phyloP scores from a whole-genome alignment of 2,797 vertebrate species.

The Scolopax bukidnonensis region DNA sequence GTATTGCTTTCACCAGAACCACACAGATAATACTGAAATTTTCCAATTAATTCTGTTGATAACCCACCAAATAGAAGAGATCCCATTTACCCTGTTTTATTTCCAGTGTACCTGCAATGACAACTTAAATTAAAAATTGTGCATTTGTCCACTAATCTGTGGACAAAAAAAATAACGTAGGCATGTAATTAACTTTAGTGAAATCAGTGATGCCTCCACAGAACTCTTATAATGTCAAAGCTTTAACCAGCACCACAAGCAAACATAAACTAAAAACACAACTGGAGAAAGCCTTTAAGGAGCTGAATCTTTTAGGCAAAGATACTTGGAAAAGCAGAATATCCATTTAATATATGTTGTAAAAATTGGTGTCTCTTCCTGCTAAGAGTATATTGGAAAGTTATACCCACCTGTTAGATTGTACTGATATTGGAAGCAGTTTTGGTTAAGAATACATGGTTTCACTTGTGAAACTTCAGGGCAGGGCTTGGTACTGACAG shows the following conservation, averaged over 20 bases:
- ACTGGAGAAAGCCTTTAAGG: neutral
- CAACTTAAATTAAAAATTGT: neutral
- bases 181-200: neutral
- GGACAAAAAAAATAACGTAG: neutral
- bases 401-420: constrained; percentile 86
- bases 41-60: neutral
- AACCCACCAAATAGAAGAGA: neutral
- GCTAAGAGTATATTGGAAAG: neutral
- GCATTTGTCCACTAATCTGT: neutral
- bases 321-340: neutral
- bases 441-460: constrained; percentile 89
- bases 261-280: neutral
- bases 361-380: neutral
- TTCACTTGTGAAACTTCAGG: constrained; percentile 86
- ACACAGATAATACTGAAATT: neutral
- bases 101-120: neutral
- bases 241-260: neutral
- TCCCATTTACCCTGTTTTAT: neutral
- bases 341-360: neutral
- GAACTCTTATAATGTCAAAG: neutral
- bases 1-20: neutral
- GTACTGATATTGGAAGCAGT: constrained; percentile 92
- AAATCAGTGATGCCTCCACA: neutral
- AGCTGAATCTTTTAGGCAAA: neutral
- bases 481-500: constrained; percentile 79